These are phyloP conservation scores for Loriculus beryllinus DNA, from an alignment of 2,797 vertebrate species.

Conservation along the genomic window DNA sequence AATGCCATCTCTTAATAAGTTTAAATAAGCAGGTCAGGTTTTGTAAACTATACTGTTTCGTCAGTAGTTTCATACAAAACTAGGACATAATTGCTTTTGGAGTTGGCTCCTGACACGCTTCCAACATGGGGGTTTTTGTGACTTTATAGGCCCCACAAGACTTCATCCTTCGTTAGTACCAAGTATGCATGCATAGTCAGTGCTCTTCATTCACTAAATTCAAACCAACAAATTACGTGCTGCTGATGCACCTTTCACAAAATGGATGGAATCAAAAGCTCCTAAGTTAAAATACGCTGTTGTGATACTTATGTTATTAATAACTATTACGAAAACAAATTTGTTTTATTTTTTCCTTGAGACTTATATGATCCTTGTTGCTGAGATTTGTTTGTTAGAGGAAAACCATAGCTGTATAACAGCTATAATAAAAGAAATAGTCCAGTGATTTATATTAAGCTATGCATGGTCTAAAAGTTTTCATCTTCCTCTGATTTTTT, in stretches of 20 bases:
- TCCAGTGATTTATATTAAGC: background rate
- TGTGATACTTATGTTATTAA: background rate
- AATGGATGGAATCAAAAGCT: background rate
- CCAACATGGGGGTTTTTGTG: background rate
- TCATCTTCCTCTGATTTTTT: background rate
- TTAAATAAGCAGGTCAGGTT: slow-evolving; percentile 6
- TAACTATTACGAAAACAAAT: background rate
- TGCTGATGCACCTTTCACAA: background rate
- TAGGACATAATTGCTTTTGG: background rate
- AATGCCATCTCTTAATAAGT: slow-evolving; percentile 19
- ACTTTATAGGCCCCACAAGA: background rate
- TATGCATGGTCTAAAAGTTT: background rate
- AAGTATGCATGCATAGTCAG: background rate
- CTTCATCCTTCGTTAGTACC: background rate
- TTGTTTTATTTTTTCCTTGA: background rate
- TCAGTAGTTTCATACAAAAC: background rate
- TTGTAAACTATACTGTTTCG: slow-evolving; percentile 10
- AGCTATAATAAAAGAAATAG: background rate
- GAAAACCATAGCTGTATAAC: background rate
- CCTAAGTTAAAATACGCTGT: background rate
- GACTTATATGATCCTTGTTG: background rate
- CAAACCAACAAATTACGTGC: background rate
- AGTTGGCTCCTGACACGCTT: background rate
- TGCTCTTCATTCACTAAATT: background rate
- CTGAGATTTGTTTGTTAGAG: background rate